These are phyloP conservation scores for Clarias macrocephalus DNA, from an alignment of 2,113 vertebrate species.

Conservation along the genomic window DNA sequence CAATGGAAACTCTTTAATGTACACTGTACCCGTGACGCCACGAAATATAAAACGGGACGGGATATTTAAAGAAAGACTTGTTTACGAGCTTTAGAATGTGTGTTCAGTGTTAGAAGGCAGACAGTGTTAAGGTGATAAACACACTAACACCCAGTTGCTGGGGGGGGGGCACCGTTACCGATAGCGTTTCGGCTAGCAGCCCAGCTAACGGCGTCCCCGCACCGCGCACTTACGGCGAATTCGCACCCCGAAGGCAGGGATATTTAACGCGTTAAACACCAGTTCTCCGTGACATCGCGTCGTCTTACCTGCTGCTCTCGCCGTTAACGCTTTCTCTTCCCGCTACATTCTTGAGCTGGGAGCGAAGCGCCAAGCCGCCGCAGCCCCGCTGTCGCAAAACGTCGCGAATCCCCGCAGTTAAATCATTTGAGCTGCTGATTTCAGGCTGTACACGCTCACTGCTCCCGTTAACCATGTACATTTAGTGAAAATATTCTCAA, in stretches of 20 bases:
- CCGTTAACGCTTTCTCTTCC: neutral
- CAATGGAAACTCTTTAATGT: neutral
- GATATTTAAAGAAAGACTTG: neutral
- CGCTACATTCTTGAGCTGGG: slow-evolving; percentile 30
- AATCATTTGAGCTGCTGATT: neutral
- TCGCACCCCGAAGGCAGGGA: no score
- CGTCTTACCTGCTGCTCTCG: slow-evolving; percentile 34
- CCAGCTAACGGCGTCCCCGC: neutral
- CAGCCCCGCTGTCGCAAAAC: neutral
- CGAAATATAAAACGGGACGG: neutral
- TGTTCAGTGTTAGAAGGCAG: neutral
- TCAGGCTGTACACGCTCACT: neutral
- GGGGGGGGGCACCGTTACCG: neutral
- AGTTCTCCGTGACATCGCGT: no score
- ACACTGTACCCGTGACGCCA: no score
- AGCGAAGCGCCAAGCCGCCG: neutral
- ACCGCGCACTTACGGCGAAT: no score
- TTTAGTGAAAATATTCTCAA: neutral
- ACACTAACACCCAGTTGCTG: neutral
- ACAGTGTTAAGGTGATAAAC: neutral
- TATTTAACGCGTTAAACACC: neutral
- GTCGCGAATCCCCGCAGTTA: neutral
- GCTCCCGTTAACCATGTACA: neutral
- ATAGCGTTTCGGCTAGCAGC: neutral
- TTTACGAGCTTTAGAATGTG: neutral